Evolutionary conservation across 37 sponge, comb jelly and placozoan genomes (phyloP).

Genomic region (Mnemiopsis leidyi): DNA sequence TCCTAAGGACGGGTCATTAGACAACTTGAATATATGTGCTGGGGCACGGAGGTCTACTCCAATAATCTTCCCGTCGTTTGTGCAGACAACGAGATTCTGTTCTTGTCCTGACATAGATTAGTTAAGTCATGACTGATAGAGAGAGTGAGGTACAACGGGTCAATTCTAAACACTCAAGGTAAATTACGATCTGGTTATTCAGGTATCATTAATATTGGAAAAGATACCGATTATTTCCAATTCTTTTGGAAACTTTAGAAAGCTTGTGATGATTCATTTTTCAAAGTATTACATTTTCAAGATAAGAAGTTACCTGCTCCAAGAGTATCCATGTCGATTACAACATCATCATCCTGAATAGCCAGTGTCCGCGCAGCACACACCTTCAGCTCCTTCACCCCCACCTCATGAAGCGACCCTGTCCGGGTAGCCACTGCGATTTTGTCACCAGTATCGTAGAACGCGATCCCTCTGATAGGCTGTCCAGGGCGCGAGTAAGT

Average conservation of each 20-base stretch:
- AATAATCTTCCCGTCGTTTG: conserved; percentile 38
- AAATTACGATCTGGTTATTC: not conserved
- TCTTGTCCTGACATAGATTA: conserved; percentile 48
- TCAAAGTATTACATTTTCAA: no score
- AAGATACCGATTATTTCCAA: not conserved
- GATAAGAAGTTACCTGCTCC: conserved; percentile 36
- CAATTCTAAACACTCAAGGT: not conserved
- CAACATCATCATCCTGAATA: conserved; percentile 45
- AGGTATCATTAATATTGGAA: not conserved
- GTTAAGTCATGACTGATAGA: no score
- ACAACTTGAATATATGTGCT: conserved; percentile 13
- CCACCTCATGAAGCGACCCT: conserved; percentile 44
- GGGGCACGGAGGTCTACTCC: conserved; percentile 27
- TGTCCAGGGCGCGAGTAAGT: conserved; percentile 58
- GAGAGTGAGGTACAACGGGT: not conserved
- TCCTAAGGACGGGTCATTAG: not conserved
- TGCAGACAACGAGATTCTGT: conserved; percentile 31
- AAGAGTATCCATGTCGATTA: conserved; percentile 33
- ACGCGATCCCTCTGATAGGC: conserved; percentile 39
- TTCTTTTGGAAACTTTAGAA: no score
- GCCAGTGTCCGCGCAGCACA: conserved; percentile 30
- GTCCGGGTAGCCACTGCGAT: conserved; percentile 16
- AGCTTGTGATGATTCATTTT: no score
- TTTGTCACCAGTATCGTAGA: conserved; percentile 51
- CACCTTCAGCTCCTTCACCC: conserved; percentile 64